Evolutionary conservation across 2,888 invertebrate genomes (phyloP).

Genomic region (Lithophane socia): DNA sequence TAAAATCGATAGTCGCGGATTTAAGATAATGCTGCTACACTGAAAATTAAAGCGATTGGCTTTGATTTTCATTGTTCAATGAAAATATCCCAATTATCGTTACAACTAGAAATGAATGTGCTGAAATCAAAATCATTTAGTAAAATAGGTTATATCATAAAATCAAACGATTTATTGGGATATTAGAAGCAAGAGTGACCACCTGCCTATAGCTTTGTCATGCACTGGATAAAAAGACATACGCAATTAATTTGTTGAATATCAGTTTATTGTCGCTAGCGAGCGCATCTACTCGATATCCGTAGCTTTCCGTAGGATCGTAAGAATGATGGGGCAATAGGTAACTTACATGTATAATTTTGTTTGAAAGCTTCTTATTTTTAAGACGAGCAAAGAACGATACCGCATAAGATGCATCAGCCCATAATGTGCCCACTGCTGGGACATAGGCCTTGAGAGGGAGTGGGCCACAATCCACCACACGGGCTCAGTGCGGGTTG

Average conservation of each 20-base stretch:
- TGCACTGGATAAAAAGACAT: conserved; percentile 70
- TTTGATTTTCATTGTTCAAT: conserved; percentile 40
- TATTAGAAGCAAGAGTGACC: conserved; percentile 63
- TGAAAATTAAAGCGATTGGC: conserved; percentile 36
- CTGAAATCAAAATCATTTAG: neutral
- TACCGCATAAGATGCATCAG: no score
- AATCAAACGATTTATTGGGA: conserved; percentile 33
- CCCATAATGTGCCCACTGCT: no score
- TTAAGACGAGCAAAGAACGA: neutral
- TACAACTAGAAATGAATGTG: neutral
- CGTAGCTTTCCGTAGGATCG: neutral
- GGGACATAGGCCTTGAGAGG: no score
- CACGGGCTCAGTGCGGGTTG: no score
- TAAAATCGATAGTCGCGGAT: conserved; percentile 39
- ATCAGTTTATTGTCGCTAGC: neutral
- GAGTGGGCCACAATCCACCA: no score
- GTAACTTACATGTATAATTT: neutral
- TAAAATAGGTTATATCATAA: neutral
- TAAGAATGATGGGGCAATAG: neutral
- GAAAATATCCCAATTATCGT: conserved; percentile 47
- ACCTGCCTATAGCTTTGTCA: conserved; percentile 69
- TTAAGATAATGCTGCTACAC: conserved; percentile 22
- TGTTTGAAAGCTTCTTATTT: neutral
- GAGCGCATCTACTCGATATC: neutral
- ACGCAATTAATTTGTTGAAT: neutral